Conservation (phyloP, 2,113 vertebrate species). For the Montifringilla adamsi region DNA sequence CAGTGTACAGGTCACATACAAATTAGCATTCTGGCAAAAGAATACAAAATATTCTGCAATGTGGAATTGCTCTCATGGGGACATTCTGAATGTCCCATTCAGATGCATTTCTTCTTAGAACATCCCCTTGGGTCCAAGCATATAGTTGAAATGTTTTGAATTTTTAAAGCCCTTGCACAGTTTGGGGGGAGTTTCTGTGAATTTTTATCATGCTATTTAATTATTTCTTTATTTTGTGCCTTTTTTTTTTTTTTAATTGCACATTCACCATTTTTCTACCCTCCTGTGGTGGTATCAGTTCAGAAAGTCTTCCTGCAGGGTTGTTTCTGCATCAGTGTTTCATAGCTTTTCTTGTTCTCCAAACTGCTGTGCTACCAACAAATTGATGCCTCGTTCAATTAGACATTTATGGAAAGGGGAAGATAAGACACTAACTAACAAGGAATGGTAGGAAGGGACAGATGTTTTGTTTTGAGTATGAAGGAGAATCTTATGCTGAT, state of each 20-base stretch:
- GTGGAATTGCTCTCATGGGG: slow-evolving; percentile 6
- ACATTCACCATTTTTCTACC: background rate
- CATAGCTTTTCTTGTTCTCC: background rate
- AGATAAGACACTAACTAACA: background rate
- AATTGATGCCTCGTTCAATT: background rate
- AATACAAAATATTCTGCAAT: background rate
- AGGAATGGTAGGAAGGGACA: background rate
- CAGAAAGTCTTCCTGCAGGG: background rate
- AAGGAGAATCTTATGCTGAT: background rate
- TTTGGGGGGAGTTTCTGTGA: background rate
- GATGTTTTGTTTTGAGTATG: background rate
- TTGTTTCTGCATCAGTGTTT: background rate
- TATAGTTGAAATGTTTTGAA: background rate
- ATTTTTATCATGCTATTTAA: rapidly evolving
- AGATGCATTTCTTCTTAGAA: background rate
- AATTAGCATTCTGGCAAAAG: slow-evolving; percentile 1
- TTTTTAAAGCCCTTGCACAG: background rate
- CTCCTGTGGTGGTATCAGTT: background rate
- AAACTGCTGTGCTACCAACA: background rate
- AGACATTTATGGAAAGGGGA: background rate
- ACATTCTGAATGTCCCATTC: background rate
- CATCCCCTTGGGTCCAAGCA: background rate
- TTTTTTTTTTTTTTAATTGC: background rate
- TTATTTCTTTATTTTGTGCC: rapidly evolving
- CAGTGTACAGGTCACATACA: background rate